phyloP scores from a whole-genome alignment of 2,113 vertebrate species.

The Gnathonemus echidnorhynchus region DNA sequence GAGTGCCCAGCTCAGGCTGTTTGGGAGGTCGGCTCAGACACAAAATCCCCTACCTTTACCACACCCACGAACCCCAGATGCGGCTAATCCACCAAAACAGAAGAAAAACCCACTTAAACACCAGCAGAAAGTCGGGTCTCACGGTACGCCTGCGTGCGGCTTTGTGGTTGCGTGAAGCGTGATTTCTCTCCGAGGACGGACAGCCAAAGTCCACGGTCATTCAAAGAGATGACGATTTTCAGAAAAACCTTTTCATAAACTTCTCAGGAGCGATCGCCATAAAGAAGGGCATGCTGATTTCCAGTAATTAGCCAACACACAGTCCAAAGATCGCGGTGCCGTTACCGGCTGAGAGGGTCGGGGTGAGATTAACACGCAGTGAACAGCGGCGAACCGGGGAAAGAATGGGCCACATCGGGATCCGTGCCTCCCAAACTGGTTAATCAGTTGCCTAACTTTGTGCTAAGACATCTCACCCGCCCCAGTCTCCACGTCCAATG shows the following conservation, averaged over 20 bases:
- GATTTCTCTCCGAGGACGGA: background rate
- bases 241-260: background rate
- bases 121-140: background rate
- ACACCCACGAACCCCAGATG: background rate
- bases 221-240: background rate
- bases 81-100: background rate
- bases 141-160: background rate
- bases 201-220: background rate
- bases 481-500: background rate
- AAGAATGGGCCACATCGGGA: background rate
- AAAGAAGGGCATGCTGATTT: background rate
- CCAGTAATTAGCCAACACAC: background rate
- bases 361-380: background rate
- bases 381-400: background rate
- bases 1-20: background rate
- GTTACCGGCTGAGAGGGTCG: background rate
- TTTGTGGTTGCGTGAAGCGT: background rate
- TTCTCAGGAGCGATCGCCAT: background rate
- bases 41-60: background rate
- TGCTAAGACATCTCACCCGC: background rate
- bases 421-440: background rate
- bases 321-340: constrained; percentile 8
- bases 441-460: background rate
- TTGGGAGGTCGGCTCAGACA: background rate
- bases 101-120: background rate